Base-by-base conservation (phyloP, 2,888 invertebrate species). In the Epiperipatus broadwayi region DNA sequence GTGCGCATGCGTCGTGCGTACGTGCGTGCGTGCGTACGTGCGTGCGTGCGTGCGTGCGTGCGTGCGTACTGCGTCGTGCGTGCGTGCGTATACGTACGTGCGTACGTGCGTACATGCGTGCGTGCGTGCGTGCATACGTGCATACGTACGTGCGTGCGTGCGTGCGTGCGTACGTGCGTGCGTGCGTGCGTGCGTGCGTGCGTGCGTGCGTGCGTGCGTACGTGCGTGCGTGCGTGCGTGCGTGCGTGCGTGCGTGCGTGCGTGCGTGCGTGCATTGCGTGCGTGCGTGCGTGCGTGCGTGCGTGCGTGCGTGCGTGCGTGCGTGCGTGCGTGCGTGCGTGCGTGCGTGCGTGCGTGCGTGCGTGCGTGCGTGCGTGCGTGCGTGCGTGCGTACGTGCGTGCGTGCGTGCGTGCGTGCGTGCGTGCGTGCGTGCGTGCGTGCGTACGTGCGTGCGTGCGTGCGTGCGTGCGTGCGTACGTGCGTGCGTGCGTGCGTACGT, bases 141-240 rank as follows among this genome's bases (percentile, higher is more conserved):
- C 34, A 21, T 33, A 21, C 34, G 34, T 33, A 21, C 34, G 34
- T 33, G 34, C 34, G 34, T 33, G 27, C 34, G 34, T 33, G 27
- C 34, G 34, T 33, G 27, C 34, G 34, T 33, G 34, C 34, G 34
- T 33, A 21, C 34, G 34, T 33, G 34, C 34, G 34, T 33, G 34
- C 34, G 34, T 33, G 34, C 34, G 34, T 33, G 34, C 34, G 34
- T 33, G 34, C 34, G 34, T 33, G 34, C 34, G 34, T 33, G 34
- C 34, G 34, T 33, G 27, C 34, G 34, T 33, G 27, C 34, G 34
- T 33, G 34, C 34, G 34, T 33, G 34, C 34, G 34, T 33, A 4
- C 34, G 34, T 33, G 34, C 34, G 34, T 33, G 34, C 34, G 34
- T 33, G 34, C 34, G 34, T 33, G 34, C 34, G 10, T 33, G 34